These are phyloP conservation scores for Zeus faber DNA, from an alignment of 2,113 vertebrate species.

Conservation along the genomic window DNA sequence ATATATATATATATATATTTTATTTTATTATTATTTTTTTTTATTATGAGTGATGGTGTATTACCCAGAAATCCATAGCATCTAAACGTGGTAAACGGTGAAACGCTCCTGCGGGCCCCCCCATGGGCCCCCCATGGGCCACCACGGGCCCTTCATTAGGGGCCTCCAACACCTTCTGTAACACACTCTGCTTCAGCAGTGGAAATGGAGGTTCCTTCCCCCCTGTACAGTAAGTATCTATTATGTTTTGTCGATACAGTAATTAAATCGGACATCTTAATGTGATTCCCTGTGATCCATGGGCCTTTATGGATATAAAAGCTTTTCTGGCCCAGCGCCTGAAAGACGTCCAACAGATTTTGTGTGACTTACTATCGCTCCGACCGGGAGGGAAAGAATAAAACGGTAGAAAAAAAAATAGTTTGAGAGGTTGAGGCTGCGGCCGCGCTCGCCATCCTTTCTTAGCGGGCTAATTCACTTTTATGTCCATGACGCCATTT, in stretches of 20 bases:
- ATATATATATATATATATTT: too few relatives aligned
- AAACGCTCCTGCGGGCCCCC: too few relatives aligned
- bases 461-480: conserved; percentile 77
- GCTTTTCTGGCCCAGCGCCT: conserved; percentile 94
- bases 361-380: conserved; percentile 78
- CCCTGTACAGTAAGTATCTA: conserved; percentile 87
- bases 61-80: too few relatives aligned
- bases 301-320: conserved; percentile 98
- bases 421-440: conserved; percentile 60
- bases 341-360: conserved; percentile 92
- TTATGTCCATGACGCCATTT: conserved; percentile 71
- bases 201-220: conserved; percentile 75
- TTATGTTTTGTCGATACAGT: conserved; percentile 98
- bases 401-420: conserved; percentile 38
- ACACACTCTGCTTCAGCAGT: conserved; percentile 87
- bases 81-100: too few relatives aligned
- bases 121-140: too few relatives aligned
- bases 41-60: too few relatives aligned
- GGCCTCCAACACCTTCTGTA: conserved; percentile 77
- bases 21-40: too few relatives aligned
- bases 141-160: conserved; percentile 21
- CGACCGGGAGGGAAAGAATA: conserved; percentile 12
- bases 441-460: conserved; percentile 64
- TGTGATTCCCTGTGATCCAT: conserved; percentile 97
- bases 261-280: conserved; percentile 98